A percentile compares a stretch with the other conserved stretches of the same genome.
phyloP scores from a whole-genome alignment of 2,888 invertebrate species.

The Oligia strigilis region DNA sequence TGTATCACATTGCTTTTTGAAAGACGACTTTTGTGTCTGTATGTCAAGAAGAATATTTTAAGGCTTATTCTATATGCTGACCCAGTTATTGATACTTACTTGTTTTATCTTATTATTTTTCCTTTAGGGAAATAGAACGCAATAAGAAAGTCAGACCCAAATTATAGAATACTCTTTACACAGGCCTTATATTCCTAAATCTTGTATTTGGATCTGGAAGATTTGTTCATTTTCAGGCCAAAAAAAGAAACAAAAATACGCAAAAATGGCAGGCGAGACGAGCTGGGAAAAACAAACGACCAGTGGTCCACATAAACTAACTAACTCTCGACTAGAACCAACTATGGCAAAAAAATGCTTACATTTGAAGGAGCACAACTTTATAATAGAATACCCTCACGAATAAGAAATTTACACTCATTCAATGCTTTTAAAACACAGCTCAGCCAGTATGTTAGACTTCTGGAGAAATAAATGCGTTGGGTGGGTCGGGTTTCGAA shows the following conservation, averaged over 20 bases:
- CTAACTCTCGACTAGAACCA: no score
- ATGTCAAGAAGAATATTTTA: constrained; percentile 1
- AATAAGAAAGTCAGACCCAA: neutral
- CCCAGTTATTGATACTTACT: constrained; percentile 22
- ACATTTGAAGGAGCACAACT: no score
- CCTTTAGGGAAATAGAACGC: neutral
- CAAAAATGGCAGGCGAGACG: neutral
- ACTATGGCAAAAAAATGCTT: no score
- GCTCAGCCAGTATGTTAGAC: no score
- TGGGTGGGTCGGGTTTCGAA: no score
- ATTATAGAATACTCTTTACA: neutral
- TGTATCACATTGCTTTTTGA: constrained; percentile 11
- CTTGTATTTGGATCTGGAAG: neutral
- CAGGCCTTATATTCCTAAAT: neutral
- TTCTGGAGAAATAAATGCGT: no score
- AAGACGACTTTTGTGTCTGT: neutral
- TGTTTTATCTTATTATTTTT: constrained; percentile 1
- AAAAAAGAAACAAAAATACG: neutral
- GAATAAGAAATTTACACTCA: no score
- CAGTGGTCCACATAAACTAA: neutral
- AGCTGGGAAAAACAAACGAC: neutral
- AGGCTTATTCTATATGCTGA: constrained; percentile 14
- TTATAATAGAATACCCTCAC: no score
- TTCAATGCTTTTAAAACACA: no score
- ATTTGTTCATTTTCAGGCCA: neutral